Evolutionary conservation across 2,113 vertebrate species (phyloP).

Genomic region (Emydura subglobosa): DNA sequence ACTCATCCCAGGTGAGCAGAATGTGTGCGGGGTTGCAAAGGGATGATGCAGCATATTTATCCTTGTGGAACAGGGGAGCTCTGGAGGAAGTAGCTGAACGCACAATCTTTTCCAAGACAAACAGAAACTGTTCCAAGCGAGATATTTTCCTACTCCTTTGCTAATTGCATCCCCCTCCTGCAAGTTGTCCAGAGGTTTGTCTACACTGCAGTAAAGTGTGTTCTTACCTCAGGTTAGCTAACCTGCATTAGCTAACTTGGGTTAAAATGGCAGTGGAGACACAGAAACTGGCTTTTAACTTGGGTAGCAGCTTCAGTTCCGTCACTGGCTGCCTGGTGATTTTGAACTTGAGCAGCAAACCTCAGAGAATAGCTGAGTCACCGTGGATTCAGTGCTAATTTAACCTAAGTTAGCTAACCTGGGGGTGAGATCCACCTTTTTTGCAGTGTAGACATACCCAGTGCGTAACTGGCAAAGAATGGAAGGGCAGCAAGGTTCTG

Average conservation of each 20-base stretch:
- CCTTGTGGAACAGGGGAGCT: not conserved
- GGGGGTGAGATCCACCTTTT: not conserved
- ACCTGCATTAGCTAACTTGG: not conserved
- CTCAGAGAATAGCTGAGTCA: not conserved
- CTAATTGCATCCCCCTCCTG: not conserved
- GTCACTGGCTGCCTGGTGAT: not conserved
- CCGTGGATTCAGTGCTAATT: not conserved
- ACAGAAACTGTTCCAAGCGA: not conserved
- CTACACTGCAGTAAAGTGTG: not conserved
- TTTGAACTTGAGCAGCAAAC: not conserved
- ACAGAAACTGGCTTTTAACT: not conserved
- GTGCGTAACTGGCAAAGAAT: not conserved
- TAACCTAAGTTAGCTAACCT: not conserved
- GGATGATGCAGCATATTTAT: not conserved
- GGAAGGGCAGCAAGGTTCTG: not conserved
- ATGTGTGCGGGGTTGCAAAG: not conserved
- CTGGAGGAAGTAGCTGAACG: not conserved
- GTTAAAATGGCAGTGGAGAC: too few relatives aligned
- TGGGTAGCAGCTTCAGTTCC: not conserved
- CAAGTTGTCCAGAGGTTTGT: not conserved
- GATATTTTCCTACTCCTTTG: not conserved
- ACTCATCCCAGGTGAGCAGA: not conserved
- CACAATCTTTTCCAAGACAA: not conserved
- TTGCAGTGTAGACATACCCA: not conserved
- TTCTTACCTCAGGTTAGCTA: not conserved